A percentile compares a stretch with the other conserved stretches of the same genome.
These are phyloP conservation scores for Sinotaia quadrata DNA, from an alignment of 2,888 invertebrate genomes.

Conservation along the genomic window DNA sequence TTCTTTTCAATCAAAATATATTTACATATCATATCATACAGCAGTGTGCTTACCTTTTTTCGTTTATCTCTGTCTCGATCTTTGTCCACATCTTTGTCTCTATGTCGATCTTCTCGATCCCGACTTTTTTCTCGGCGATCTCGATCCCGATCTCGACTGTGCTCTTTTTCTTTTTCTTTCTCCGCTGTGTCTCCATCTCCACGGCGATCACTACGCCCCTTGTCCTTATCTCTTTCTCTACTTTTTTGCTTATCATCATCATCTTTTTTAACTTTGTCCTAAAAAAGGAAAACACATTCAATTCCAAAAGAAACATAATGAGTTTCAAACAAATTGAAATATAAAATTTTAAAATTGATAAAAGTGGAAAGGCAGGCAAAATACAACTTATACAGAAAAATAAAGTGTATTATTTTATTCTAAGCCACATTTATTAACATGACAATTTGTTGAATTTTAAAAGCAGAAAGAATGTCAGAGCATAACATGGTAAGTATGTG, in stretches of 20 bases:
- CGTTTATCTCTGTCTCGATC: slow-evolving; percentile 38
- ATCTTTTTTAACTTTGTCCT: slow-evolving; percentile 32
- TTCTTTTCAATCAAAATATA: too few species aligned
- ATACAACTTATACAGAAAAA: too few species aligned
- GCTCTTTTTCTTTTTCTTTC: slow-evolving; percentile 35
- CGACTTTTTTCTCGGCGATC: slow-evolving; percentile 41
- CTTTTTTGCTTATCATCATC: slow-evolving; percentile 27
- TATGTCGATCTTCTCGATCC: slow-evolving; percentile 35
- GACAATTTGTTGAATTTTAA: too few species aligned
- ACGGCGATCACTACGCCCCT: slow-evolving; percentile 27
- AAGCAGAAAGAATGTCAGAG: too few species aligned
- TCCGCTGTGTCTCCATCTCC: slow-evolving; percentile 32
- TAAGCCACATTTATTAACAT: too few species aligned
- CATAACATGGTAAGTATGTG: too few species aligned
- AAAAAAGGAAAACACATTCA: neutral
- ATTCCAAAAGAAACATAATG: neutral
- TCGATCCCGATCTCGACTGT: slow-evolving; percentile 34
- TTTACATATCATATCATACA: too few species aligned
- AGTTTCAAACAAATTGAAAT: neutral
- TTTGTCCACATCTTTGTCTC: slow-evolving; percentile 35
- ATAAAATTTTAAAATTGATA: neutral
- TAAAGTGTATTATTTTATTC: too few species aligned
- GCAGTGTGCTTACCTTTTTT: slow-evolving; percentile 34
- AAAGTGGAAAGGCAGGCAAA: too few species aligned
- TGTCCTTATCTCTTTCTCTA: slow-evolving; percentile 26